These are phyloP conservation scores for Nannobrachium achirus DNA, from an alignment of 2,113 vertebrate genomes.

Conservation along the genomic window DNA sequence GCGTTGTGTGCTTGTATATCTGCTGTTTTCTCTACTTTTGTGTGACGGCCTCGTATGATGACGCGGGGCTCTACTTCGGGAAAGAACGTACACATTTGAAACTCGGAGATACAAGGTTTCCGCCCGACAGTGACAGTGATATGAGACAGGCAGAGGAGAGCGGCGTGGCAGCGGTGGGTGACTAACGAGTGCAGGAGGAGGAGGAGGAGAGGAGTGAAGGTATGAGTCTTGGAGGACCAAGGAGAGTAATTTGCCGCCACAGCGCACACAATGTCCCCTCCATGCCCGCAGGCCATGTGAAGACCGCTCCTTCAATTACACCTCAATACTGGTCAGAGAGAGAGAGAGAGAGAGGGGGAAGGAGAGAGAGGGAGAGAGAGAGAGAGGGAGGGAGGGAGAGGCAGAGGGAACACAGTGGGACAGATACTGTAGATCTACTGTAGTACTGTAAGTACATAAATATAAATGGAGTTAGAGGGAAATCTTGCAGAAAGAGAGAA, in stretches of 20 bases:
- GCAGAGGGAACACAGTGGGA: constrained; percentile 10
- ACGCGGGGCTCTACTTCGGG: too few relatives aligned
- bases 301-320: constrained; percentile 80
- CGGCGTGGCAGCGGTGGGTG: constrained; percentile 39
- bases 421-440: too few relatives aligned
- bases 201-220: constrained; percentile 60
- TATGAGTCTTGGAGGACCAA: constrained; percentile 65
- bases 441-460: constrained; percentile 13
- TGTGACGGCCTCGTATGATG: too few relatives aligned
- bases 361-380: constrained; percentile 26
- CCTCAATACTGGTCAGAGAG: constrained; percentile 68
- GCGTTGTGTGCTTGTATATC: too few relatives aligned
- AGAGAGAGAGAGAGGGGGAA: constrained; percentile 46
- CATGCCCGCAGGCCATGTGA: constrained; percentile 76
- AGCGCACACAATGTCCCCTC: constrained; percentile 79
- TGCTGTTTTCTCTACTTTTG: too few relatives aligned
- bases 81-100: too few relatives aligned
- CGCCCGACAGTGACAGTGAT: too few relatives aligned
- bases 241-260: constrained; percentile 80
- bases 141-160: too few relatives aligned
- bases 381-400: constrained; percentile 28
- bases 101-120: too few relatives aligned
- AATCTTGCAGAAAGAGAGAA: background rate
- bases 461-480: constrained; percentile 18
- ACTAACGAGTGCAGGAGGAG: constrained; percentile 63